Evolutionary conservation across 1,140 invertebrate species (phyloP), one percentile per base, ranked within the genome.

Genomic region (Chionoecetes opilio): DNA sequence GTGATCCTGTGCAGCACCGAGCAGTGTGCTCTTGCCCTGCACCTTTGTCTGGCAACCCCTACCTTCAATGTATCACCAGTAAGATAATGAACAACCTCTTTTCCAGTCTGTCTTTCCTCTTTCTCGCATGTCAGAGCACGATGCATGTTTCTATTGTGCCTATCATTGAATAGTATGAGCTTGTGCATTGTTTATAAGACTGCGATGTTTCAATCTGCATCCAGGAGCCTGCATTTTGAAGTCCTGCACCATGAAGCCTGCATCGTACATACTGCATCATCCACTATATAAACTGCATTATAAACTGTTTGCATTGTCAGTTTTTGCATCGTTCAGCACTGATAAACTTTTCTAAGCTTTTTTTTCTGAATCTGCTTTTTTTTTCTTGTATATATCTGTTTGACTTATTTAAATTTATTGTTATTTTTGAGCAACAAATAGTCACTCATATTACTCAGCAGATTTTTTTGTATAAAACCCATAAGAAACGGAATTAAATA

Each of bases 81-180:
- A 96, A 96, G 96, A 96, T 91, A 86, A 41, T 92, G 53, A 92
- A 63, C 26, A 31, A 34, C 84, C 31, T 63, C 38, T 94, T 92
- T 84, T 87, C 92, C 63, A 75, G 34, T 95, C 37, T 75, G 93
- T 91, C 53, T 85, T 95, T 92, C 88, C 32, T 88, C 29, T 82
- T 95, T 95, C 92, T 93, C 93, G 96, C 96, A 96, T 96, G 96
- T 91, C 92, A 95, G 94, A 95, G 96, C 96, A 96, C 96, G 96
- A 95, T 96, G 96, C 96, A 96, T 96, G 96, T 94, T 96, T 94
- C 93, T 93, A 82, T 96, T 95, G 94, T 95, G 85, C 92, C 53
- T 90, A n/a, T 94, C 93, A 84, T 35, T 94, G 21, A 93, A 93
- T 93, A 95, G 95, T 92, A 84, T 90, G 38, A 85, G 88, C 86